These are phyloP conservation scores for Apis laboriosa DNA, from an alignment of 1,140 invertebrate species.

Conservation along the genomic window DNA sequence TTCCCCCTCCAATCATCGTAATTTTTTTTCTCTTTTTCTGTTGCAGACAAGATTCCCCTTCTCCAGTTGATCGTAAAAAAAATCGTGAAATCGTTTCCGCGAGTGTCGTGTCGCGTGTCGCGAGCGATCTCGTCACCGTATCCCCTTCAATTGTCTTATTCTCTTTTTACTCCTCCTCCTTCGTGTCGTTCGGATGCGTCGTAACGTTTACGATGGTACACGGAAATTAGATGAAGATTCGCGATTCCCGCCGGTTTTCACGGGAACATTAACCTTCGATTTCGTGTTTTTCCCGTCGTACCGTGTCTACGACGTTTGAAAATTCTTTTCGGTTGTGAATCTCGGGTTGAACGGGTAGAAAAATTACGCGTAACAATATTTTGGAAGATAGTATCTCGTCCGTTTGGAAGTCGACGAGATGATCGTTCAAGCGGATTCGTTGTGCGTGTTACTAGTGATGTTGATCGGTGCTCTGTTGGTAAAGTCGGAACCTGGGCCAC, in stretches of 20 bases:
- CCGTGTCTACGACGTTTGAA: not conserved
- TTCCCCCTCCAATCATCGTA: not conserved
- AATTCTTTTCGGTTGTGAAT: not conserved
- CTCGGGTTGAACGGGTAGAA: not conserved
- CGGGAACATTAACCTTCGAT: not conserved
- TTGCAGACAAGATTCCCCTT: conserved; percentile 48
- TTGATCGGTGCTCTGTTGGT: conserved; percentile 55
- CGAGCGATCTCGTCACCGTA: not conserved
- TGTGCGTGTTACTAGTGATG: conserved; percentile 65
- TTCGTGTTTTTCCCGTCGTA: not conserved
- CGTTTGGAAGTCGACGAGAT: conserved; percentile 59
- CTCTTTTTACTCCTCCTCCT: not conserved
- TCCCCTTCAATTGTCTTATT: not conserved
- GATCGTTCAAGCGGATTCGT: conserved; percentile 60
- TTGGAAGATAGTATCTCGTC: not conserved
- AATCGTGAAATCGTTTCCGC: conserved; percentile 9
- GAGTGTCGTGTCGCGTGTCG: conserved; percentile 13
- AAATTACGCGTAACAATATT: no score
- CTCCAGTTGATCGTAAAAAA: conserved; percentile 1
- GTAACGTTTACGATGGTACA: not conserved
- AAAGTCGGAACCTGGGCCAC: conserved; percentile 62
- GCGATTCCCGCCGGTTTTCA: not conserved
- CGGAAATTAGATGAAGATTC: conserved; percentile 20
- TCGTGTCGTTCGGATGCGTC: not conserved
- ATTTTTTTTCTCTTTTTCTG: not conserved